Percentiles rank a stretch among this genome's conserved stretches.
These are phyloP conservation scores for Pentamera pediparva DNA, from an alignment of 53 echinoderm and acorn worm genomes.

Conservation along the genomic window DNA sequence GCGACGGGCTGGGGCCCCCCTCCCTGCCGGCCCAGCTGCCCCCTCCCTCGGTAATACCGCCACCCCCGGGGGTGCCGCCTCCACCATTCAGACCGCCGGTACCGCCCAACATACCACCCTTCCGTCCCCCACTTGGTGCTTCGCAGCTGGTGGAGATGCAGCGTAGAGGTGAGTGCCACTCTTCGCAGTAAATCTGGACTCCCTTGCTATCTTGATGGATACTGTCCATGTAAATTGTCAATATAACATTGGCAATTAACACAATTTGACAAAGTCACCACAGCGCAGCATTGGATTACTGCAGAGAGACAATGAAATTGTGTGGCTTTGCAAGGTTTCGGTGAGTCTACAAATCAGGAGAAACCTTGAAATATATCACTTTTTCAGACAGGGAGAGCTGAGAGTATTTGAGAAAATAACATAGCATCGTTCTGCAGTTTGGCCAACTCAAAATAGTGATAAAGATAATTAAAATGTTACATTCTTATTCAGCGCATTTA, in stretches of 20 bases:
- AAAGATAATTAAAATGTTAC: no score
- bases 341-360: no score
- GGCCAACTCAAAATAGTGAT: no score
- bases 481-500: no score
- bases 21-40: conserved; percentile 50
- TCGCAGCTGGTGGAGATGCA: conserved; percentile 20
- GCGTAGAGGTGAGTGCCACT: conserved; percentile 11
- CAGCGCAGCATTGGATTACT: no score
- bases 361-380: no score
- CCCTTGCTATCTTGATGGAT: background rate
- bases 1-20: conserved; percentile 34
- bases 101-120: conserved; percentile 30
- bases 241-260: background rate
- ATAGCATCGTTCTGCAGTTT: no score
- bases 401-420: no score
- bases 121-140: conserved; percentile 27
- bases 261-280: no score
- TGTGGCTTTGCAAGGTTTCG: no score
- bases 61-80: conserved; percentile 44
- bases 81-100: conserved; percentile 40
- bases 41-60: conserved; percentile 58
- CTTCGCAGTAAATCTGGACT: background rate
- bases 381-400: no score
- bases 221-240: background rate
- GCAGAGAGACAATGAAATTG: no score